phyloP scores from a whole-genome alignment of 2,797 vertebrate species.

The Dipus sagitta region DNA sequence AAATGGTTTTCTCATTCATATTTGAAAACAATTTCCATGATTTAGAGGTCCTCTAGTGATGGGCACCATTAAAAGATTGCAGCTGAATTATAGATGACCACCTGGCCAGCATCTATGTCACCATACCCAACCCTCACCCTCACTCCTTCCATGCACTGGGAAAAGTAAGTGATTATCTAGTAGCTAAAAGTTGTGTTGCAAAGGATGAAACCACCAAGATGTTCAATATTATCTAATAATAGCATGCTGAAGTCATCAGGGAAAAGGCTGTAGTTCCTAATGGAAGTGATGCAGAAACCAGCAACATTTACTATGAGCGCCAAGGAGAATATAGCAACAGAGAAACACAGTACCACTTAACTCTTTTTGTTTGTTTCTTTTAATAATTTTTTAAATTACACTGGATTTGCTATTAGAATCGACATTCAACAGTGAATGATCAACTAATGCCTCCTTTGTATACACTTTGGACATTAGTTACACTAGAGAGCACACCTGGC shows the following conservation, averaged over 20 bases:
- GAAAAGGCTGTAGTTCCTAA: slow-evolving; percentile 15
- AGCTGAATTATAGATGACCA: slow-evolving; percentile 64
- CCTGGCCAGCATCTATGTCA: not conserved
- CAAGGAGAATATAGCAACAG: not conserved
- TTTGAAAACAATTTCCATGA: slow-evolving; percentile 61
- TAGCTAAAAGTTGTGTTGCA: slow-evolving; percentile 24
- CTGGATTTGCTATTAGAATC: slow-evolving; percentile 71
- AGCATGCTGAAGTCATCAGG: slow-evolving; percentile 24
- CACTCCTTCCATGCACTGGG: not conserved
- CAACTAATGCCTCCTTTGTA: slow-evolving; percentile 10
- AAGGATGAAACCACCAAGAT: slow-evolving; percentile 30
- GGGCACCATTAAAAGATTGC: slow-evolving; percentile 64
- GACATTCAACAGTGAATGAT: slow-evolving; percentile 46
- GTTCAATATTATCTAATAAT: slow-evolving; percentile 44
- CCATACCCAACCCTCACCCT: not conserved
- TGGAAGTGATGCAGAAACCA: not conserved
- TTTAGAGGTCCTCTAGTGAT: slow-evolving; percentile 39
- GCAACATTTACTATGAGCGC: not conserved
- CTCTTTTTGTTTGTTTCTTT: not conserved
- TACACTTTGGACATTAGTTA: not conserved
- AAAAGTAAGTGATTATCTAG: slow-evolving; percentile 14
- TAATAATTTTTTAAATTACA: slow-evolving; percentile 7
- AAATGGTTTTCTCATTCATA: slow-evolving; percentile 65
- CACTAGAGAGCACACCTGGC: slow-evolving; percentile 10
- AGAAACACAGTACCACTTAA: not conserved